Conservation (phyloP, 2,797 vertebrate genomes). For the Catostomus latipinnis region DNA sequence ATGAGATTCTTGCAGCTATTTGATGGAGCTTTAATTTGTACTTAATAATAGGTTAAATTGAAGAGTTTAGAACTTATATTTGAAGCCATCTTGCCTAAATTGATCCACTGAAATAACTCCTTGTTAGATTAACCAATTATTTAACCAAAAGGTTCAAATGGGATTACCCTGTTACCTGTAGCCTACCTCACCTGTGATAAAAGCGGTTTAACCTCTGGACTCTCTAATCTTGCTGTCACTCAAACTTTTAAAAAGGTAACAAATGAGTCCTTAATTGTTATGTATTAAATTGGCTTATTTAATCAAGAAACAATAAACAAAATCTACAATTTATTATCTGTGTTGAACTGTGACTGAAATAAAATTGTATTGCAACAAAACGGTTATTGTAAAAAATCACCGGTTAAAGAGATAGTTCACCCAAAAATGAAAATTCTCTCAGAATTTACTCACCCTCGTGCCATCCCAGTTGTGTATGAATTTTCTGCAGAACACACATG, state of each 20-base stretch:
- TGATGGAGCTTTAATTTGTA: not conserved
- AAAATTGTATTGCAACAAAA: not conserved
- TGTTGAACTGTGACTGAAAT: slow-evolving; percentile 7
- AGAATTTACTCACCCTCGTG: too few species aligned
- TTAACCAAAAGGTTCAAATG: not conserved
- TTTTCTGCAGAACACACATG: too few species aligned
- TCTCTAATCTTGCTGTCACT: not conserved
- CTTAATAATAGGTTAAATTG: not conserved
- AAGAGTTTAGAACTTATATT: not conserved
- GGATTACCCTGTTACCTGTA: not conserved
- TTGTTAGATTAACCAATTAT: not conserved
- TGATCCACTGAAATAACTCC: not conserved
- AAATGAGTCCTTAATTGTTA: not conserved
- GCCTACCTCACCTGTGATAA: not conserved
- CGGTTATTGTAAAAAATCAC: not conserved
- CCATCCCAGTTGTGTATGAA: too few species aligned
- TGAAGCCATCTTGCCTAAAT: not conserved
- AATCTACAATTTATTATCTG: not conserved
- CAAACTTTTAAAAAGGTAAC: not conserved
- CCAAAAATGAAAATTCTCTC: too few species aligned
- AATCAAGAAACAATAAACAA: not conserved
- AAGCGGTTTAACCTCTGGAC: not conserved
- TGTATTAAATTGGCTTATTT: not conserved
- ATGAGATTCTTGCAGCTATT: not conserved
- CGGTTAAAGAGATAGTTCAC: not conserved